A percentile compares a stretch with the other conserved stretches of the same genome.
These are phyloP conservation scores for Lasioglossum lativentre DNA, from an alignment of 2,888 invertebrate genomes.

Conservation along the genomic window DNA sequence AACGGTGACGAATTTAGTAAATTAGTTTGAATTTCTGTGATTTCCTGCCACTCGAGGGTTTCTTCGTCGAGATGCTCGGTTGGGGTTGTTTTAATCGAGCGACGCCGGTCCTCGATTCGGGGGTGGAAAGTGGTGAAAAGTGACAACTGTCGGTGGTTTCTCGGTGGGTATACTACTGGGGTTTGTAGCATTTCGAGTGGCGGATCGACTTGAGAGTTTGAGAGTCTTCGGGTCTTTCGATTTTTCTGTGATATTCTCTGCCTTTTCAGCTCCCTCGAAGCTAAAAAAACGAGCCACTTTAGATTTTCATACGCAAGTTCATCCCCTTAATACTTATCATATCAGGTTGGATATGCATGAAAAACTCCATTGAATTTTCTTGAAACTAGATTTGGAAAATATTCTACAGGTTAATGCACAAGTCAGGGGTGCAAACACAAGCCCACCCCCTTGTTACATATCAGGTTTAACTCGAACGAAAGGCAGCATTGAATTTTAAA, in stretches of 20 bases:
- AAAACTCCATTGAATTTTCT: neutral
- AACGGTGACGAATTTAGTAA: slow-evolving; percentile 57
- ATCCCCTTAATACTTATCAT: too few species aligned
- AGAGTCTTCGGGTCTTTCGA: neutral
- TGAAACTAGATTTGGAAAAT: neutral
- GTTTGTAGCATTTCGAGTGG: neutral
- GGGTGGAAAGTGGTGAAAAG: neutral
- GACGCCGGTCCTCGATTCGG: neutral
- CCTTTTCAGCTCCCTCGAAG: neutral
- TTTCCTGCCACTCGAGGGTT: neutral
- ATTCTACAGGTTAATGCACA: neutral
- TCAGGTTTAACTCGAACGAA: neutral
- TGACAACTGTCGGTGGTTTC: neutral
- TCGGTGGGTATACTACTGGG: neutral
- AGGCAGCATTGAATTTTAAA: neutral
- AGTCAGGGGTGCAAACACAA: neutral
- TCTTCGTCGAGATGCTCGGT: neutral
- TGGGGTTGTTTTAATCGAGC: neutral
- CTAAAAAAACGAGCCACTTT: neutral
- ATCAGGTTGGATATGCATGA: neutral
- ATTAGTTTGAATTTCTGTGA: slow-evolving; percentile 60
- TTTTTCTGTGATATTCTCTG: neutral
- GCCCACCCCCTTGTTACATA: neutral
- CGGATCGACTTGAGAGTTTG: neutral
- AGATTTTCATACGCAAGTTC: neutral